A percentile compares a stretch with the other conserved stretches of the same genome.
Conservation (phyloP, 2,888 invertebrate species). For the Neoitamus cyanurus region DNA sequence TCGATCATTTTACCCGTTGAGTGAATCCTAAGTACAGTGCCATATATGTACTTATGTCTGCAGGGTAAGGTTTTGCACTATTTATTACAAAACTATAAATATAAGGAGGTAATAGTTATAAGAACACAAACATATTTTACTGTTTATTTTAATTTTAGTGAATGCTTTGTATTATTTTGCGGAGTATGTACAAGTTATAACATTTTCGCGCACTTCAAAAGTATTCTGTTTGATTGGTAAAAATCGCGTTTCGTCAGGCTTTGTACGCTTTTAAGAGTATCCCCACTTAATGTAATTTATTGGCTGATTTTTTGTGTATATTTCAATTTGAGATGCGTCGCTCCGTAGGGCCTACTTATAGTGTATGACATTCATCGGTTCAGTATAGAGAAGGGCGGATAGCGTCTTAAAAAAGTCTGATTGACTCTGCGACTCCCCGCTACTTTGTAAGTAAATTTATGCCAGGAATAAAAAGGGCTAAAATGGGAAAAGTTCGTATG, state of each 20-base stretch:
- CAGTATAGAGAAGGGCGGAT: not conserved
- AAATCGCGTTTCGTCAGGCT: not conserved
- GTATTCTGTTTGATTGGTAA: not conserved
- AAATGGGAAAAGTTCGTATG: constrained; percentile 31
- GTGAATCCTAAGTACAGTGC: no score
- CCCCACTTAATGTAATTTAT: constrained; percentile 33
- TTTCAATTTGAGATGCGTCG: not conserved
- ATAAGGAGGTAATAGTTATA: not conserved
- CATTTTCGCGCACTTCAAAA: not conserved
- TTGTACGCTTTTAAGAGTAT: not conserved
- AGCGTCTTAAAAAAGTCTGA: constrained; percentile 12
- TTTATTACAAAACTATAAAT: not conserved
- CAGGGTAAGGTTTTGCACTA: not conserved
- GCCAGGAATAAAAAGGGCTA: constrained; percentile 3
- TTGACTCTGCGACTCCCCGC: constrained; percentile 35
- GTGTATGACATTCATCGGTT: constrained; percentile 9
- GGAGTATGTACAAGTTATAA: not conserved
- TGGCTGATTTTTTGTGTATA: not conserved
- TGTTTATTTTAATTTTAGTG: not conserved
- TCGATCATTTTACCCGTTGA: no score
- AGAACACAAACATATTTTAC: not conserved
- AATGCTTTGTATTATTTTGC: not conserved
- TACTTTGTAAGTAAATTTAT: constrained; percentile 29
- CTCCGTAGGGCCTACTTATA: constrained; percentile 1
- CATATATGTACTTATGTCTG: no score